phyloP scores from a whole-genome alignment of 2,797 vertebrate genomes.

The Malacoctenus gilli region DNA sequence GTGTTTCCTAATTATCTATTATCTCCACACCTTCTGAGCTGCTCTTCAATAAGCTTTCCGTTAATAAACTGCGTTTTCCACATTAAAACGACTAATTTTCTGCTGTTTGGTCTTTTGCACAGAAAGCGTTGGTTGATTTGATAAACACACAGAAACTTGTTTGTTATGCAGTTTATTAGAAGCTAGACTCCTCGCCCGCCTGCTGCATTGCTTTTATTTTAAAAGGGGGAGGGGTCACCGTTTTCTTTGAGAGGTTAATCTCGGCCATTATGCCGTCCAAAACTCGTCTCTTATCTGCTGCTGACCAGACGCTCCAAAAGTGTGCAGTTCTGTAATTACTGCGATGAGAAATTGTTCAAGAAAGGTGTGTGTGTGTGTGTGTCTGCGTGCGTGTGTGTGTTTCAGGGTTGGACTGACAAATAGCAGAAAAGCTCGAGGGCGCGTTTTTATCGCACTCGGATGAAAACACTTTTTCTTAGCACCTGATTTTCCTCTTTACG shows the following conservation, averaged over 20 bases:
- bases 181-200: constrained; percentile 4
- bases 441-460: constrained; percentile 35
- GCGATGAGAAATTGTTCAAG: constrained; percentile 50
- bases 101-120: neutral
- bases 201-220: constrained; percentile 13
- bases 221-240: constrained; percentile 17
- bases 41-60: no score
- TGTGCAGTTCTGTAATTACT: constrained; percentile 61
- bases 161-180: constrained; percentile 5
- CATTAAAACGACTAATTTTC: no score
- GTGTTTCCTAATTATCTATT: no score
- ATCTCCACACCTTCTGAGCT: no score
- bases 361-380: no score
- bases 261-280: constrained; percentile 48
- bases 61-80: no score
- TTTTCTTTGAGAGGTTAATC: constrained; percentile 57
- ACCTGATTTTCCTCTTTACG: constrained; percentile 3
- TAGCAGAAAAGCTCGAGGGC: constrained; percentile 19
- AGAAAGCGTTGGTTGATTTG: neutral
- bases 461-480: constrained; percentile 22
- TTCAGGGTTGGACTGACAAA: no score
- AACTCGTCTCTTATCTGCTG: constrained; percentile 55
- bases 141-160: neutral
- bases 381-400: no score
- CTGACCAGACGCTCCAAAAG: constrained; percentile 60